Base-by-base conservation (phyloP, 2,888 invertebrate genomes). In the Thymelicus sylvestris region DNA sequence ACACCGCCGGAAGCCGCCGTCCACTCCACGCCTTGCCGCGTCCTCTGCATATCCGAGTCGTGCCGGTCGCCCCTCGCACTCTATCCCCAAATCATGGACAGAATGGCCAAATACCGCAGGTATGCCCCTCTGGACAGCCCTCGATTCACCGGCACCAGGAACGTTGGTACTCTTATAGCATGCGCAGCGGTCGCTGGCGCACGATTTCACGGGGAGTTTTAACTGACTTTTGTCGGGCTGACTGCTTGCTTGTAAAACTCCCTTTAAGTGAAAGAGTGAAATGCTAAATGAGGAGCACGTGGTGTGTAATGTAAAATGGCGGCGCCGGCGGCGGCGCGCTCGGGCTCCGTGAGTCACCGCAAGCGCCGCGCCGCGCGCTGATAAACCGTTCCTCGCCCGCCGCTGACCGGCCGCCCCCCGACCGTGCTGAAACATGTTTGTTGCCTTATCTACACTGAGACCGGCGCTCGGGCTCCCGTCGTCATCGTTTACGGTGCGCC, bases 271-370 rank as follows among this genome's bases (percentile, higher is more conserved):
- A 57, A 57, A 57, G 15, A 15, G 48, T 44, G n/a, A 6, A 63
- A 63, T 52, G 24, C 38, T 62, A 57, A 69, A 63, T 63, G 44
- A 72, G 82, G 80, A 89, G 86, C 92, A 92, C 92, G 91, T 92
- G 92, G 90, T 90, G 83, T 77, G 82, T 86, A 81, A 88, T 87
- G 85, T 85, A 92, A 92, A 87, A 92, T 92, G 92, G 92, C 92
- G 91, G 89, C 90, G 81, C 77, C 79, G 77, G 78, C 76, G 74
- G 75, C 77, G 78, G 75, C 76, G 77, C 74, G 76, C 64, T 66
- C 73, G 67, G 67, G 70, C 50, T 71, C 72, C 72, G 76, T 83
- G 81, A 81, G 76, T 81, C 80, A 81, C 75, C 72, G 75, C 74
- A 73, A 76, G 75, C 77, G 76, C 77, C 77, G 72, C 76, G 73